phyloP scores from a whole-genome alignment of 2,797 vertebrate species.

The Ibycter americanus region DNA sequence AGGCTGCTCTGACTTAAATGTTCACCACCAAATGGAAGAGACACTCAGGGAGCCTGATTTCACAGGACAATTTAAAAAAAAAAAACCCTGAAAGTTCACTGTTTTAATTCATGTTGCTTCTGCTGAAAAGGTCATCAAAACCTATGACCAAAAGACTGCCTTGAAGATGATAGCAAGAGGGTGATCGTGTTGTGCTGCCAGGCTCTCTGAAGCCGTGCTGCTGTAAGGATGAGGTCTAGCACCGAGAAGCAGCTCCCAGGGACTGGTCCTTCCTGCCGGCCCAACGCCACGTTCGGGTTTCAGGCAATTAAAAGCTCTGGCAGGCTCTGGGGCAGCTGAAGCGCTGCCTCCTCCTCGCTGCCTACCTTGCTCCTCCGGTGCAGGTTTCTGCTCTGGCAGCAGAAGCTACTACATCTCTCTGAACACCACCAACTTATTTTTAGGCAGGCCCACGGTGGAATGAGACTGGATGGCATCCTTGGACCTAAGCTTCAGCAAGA shows the following conservation, averaged over 20 bases:
- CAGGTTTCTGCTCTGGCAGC: neutral
- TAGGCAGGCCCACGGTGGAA: neutral
- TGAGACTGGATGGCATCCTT: neutral
- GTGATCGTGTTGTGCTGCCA: neutral
- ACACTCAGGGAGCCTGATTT: neutral
- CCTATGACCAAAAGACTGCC: neutral
- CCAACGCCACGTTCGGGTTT: neutral
- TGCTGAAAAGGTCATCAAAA: neutral
- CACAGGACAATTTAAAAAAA: neutral
- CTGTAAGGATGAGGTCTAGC: neutral
- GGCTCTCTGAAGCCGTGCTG: neutral
- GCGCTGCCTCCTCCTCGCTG: accelerated
- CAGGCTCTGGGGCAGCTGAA: neutral
- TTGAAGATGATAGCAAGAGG: neutral
- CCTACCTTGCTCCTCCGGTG: neutral
- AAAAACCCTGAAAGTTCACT: neutral
- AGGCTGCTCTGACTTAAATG: neutral
- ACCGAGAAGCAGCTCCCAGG: neutral
- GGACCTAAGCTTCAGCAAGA: neutral
- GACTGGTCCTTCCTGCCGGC: neutral
- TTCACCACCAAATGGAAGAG: neutral
- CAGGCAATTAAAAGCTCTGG: neutral
- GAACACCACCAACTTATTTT: neutral
- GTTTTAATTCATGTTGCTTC: neutral
- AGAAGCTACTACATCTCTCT: neutral